Evolutionary conservation across 2,888 invertebrate genomes (phyloP).

Genomic region (Chrysodeixis includens): DNA sequence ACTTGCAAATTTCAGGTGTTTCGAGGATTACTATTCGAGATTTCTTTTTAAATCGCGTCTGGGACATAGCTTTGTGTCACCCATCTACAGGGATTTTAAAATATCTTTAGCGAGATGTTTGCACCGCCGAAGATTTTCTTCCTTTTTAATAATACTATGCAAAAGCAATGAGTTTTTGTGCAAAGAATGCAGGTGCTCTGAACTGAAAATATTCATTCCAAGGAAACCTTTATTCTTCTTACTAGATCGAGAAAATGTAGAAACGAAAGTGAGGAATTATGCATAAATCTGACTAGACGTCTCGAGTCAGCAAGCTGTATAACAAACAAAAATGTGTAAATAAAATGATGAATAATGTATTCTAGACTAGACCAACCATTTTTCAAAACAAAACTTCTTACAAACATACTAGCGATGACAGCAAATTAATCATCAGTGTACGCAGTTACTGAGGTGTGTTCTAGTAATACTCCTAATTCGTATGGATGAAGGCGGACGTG

Average conservation of each 20-base stretch:
- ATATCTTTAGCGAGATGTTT: not conserved
- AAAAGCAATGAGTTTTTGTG: not conserved
- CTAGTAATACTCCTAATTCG: slow-evolving; percentile 5
- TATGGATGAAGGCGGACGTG: slow-evolving; percentile 22
- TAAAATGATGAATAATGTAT: not conserved
- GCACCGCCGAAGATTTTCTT: not conserved
- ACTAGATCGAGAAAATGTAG: not conserved
- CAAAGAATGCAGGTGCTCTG: not conserved
- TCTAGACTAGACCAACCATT: slow-evolving; percentile 6
- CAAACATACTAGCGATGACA: slow-evolving; percentile 1
- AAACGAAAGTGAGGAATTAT: not conserved
- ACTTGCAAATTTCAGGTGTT: not conserved
- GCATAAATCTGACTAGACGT: slow-evolving; percentile 2
- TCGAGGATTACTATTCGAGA: not conserved
- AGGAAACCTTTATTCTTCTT: not conserved
- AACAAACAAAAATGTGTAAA: slow-evolving; percentile 4
- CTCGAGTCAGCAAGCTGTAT: not conserved
- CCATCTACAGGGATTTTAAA: not conserved
- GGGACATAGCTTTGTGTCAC: not conserved
- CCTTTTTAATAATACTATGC: not conserved
- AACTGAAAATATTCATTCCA: not conserved
- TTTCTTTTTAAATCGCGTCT: not conserved
- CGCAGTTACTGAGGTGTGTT: not conserved
- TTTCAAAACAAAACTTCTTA: not conserved
- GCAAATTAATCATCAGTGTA: not conserved